A percentile compares a stretch with the other conserved stretches of the same genome.
phyloP scores from a whole-genome alignment of 1,140 invertebrate genomes.

The Diprion similis region DNA sequence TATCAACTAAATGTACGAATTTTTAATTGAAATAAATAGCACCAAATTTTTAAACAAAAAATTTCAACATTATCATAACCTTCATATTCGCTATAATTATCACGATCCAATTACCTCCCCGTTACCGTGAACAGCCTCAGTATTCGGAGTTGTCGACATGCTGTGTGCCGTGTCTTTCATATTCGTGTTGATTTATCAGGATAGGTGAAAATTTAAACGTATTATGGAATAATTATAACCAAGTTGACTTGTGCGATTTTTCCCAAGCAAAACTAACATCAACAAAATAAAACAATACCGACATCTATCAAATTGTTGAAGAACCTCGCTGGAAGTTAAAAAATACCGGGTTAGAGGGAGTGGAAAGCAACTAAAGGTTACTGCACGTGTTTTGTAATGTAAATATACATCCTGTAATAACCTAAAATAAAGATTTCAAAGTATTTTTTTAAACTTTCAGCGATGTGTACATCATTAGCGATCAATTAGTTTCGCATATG shows the following conservation, averaged over 20 bases:
- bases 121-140: slow-evolving; percentile 31
- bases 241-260: background rate
- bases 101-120: slow-evolving; percentile 27
- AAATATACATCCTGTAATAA: background rate
- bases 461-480: background rate
- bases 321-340: background rate
- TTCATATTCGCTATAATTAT: slow-evolving; percentile 10
- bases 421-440: no score
- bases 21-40: slow-evolving; percentile 17
- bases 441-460: background rate
- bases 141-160: slow-evolving; percentile 17
- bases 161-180: slow-evolving; percentile 30
- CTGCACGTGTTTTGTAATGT: background rate
- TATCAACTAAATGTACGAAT: slow-evolving; percentile 14
- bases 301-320: background rate
- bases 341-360: background rate
- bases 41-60: slow-evolving; percentile 8
- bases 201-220: no score
- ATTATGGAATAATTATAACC: background rate
- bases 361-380: background rate
- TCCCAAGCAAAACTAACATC: background rate
- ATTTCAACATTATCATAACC: slow-evolving; percentile 14
- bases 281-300: background rate
- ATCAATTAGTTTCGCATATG: background rate
- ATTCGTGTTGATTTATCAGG: background rate